Evolutionary conservation across 2,113 vertebrate genomes (phyloP).

Genomic region (Pteruthius melanotis): DNA sequence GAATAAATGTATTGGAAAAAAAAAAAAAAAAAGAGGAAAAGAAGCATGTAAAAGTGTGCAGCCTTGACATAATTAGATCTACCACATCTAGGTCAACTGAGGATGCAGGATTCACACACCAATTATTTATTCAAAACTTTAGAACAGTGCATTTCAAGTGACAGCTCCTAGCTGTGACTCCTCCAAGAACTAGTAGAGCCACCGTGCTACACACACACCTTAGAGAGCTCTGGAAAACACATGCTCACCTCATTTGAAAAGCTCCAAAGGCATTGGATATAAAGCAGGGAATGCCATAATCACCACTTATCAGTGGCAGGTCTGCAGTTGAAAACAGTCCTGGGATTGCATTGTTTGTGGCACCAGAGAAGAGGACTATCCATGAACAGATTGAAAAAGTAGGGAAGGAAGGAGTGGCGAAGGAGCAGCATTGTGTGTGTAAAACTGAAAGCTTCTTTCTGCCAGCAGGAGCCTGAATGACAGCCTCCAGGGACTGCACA

Average conservation of each 20-base stretch:
- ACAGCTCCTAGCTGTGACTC: not conserved
- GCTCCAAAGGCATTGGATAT: not conserved
- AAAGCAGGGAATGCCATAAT: not conserved
- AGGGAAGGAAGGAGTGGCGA: not conserved
- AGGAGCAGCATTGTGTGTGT: rapidly evolving
- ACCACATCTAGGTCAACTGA: conserved; percentile 45
- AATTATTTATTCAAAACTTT: conserved; percentile 51
- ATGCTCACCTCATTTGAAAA: not conserved
- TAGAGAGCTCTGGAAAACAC: not conserved
- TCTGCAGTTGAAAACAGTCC: not conserved
- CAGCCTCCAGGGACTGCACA: not conserved
- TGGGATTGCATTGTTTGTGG: not conserved
- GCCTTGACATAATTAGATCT: conserved; percentile 34
- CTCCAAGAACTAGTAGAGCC: not conserved
- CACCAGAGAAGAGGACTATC: not conserved
- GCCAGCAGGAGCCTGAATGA: not conserved
- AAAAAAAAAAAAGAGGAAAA: not conserved
- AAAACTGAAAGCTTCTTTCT: not conserved
- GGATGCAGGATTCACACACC: not conserved
- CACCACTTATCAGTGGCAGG: not conserved
- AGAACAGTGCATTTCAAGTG: not conserved
- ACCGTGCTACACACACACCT: not conserved
- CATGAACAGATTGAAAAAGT: not conserved
- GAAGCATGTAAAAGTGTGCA: not conserved
- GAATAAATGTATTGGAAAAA: not conserved